Evolutionary conservation across 2,113 vertebrate species (phyloP).

Genomic region (Hippoglossus stenolepis): DNA sequence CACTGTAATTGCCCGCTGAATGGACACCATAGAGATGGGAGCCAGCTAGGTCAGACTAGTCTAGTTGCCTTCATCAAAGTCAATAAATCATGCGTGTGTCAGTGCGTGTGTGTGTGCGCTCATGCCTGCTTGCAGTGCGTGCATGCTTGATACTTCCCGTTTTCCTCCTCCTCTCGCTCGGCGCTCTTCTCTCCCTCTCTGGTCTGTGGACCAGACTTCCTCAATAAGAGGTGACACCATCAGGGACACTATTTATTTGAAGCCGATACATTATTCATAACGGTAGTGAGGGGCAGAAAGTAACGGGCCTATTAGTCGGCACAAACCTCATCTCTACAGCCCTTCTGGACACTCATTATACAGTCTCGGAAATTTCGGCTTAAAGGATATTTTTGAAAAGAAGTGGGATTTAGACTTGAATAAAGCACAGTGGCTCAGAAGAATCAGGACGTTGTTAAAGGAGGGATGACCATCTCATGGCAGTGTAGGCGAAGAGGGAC

Average conservation of each 20-base stretch:
- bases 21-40: conserved; percentile 66
- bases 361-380: conserved; percentile 38
- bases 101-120: conserved; percentile 6
- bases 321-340: conserved; percentile 30
- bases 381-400: conserved; percentile 38
- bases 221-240: conserved; percentile 65
- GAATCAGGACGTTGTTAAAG: conserved; percentile 43
- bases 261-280: conserved; percentile 67
- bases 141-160: not conserved
- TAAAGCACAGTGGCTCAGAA: conserved; percentile 28
- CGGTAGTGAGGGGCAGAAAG: conserved; percentile 33
- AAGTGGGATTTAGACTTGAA: conserved; percentile 41
- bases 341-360: conserved; percentile 60
- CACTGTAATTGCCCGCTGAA: conserved; percentile 62
- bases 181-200: conserved; percentile 25
- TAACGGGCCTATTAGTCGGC: conserved; percentile 34
- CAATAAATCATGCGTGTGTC: conserved; percentile 62
- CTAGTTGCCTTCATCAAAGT: conserved; percentile 71
- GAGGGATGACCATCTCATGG: not conserved
- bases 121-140: not conserved
- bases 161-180: conserved; percentile 19
- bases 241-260: conserved; percentile 61
- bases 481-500: not conserved
- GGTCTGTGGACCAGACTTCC: conserved; percentile 44
- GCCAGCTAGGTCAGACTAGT: conserved; percentile 43